A percentile compares a stretch with the other conserved stretches of the same genome.
phyloP scores from a whole-genome alignment of 2,797 vertebrate genomes.

The Clarias laeviceps region DNA sequence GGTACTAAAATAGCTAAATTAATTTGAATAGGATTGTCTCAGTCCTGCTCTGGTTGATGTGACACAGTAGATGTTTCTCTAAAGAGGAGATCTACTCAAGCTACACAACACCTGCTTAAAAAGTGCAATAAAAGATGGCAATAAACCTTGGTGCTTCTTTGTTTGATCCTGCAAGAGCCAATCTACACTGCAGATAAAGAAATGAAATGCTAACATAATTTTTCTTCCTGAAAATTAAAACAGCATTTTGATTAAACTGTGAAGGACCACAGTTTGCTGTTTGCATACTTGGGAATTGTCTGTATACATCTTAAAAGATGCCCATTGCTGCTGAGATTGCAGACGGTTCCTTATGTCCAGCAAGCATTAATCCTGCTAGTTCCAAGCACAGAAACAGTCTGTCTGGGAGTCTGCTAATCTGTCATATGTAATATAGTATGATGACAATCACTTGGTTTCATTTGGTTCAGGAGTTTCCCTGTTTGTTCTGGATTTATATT shows the following conservation, averaged over 20 bases:
- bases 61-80: constrained; percentile 59
- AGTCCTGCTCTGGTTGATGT: constrained; percentile 72
- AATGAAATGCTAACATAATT: constrained; percentile 9
- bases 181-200: background rate
- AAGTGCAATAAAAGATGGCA: constrained; percentile 86
- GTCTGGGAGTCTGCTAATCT: constrained; percentile 13
- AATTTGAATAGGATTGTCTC: constrained; percentile 69
- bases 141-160: constrained; percentile 62
- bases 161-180: constrained; percentile 37
- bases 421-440: background rate
- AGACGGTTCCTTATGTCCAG: constrained; percentile 28
- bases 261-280: constrained; percentile 16
- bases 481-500: background rate
- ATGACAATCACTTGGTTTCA: background rate
- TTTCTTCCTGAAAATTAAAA: constrained; percentile 2
- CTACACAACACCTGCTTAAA: constrained; percentile 78
- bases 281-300: constrained; percentile 1
- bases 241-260: constrained; percentile 3
- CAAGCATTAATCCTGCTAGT: constrained; percentile 37
- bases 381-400: constrained; percentile 38
- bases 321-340: constrained; percentile 30
- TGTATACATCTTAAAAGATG: constrained; percentile 22
- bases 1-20: constrained; percentile 71
- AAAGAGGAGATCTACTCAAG: constrained; percentile 65
- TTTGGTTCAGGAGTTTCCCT: background rate